Base-by-base conservation (phyloP, 2,113 vertebrate species). In the Synchiropus splendidus region DNA sequence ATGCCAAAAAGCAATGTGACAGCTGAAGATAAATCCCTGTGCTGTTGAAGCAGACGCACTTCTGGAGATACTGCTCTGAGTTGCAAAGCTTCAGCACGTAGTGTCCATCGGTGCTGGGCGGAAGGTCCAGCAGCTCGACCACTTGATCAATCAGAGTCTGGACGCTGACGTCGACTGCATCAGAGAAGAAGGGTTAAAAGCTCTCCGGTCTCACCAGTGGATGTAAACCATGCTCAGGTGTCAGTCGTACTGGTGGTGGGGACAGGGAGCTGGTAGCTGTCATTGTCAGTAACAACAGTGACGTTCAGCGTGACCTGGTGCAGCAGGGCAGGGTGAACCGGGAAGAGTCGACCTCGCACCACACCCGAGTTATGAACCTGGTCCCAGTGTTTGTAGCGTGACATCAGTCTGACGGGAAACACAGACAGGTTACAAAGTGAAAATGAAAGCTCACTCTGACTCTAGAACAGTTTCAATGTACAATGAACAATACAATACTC, bases 1-100 rank as follows among this genome's bases (percentile, higher is more conserved):
- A n/a, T n/a, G n/a, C n/a, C n/a, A n/a, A n/a, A n/a, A n/a, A n/a
- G n/a, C n/a, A n/a, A n/a, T n/a, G n/a, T n/a, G n/a, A n/a, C n/a
- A n/a, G n/a, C n/a, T n/a, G n/a, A n/a, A n/a, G n/a, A n/a, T n/a
- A n/a, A n/a, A n/a, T n/a, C n/a, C n/a, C n/a, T n/a, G n/a, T n/a
- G n/a, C n/a, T n/a, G n/a, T 27, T 27, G 21, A 27, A 27, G 21
- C 21, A 27, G 21, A 27, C 73, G 62, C 57, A 85, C 84, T 75
- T 85, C 12, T 16, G 66, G 39, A 86, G 79, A 35, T 55, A 78
- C 54, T 84, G 77, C 3, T 86, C 79, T 1, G 76, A 62, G 54
- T 83, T 44, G 1, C 82, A 83, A 16, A 83, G 40, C 39, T 85
- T 86, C 2, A 86, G 49, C 34, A 82, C 43, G 34, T 58, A 71